Conservation (phyloP, 2,113 vertebrate genomes). For the Miniopterus natalensis region DNA sequence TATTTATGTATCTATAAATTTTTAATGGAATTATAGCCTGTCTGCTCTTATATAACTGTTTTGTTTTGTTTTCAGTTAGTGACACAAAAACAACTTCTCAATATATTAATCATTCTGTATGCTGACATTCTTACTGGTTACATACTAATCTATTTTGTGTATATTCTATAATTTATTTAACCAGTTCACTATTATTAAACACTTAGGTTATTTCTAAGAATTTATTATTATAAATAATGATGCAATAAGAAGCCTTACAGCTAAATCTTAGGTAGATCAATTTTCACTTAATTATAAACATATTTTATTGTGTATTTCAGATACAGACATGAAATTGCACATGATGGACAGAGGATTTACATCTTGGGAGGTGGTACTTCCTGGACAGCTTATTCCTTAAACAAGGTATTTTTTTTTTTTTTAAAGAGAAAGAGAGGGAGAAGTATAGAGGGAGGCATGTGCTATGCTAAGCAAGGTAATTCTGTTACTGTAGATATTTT, state of each 20-base stretch:
- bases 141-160: neutral
- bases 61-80: neutral
- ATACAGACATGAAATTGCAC: constrained; percentile 98
- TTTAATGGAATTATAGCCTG: neutral
- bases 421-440: neutral
- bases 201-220: constrained; percentile 39
- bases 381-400: constrained; percentile 98
- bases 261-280: constrained; percentile 17
- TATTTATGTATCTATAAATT: neutral
- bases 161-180: constrained; percentile 48
- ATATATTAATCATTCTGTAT: neutral
- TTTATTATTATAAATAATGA: constrained; percentile 50
- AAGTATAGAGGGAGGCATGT: neutral
- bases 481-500: constrained; percentile 24
- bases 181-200: neutral
- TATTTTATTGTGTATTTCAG: constrained; percentile 84
- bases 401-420: constrained; percentile 91
- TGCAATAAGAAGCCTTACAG: neutral
- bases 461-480: neutral
- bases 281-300: constrained; percentile 39
- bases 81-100: neutral
- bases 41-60: neutral
- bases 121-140: constrained; percentile 8
- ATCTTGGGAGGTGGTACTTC: constrained; percentile 98
- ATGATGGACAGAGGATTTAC: constrained; percentile 97